Conservation (phyloP, 1,140 invertebrate species). For the Magallana ariakensis region DNA sequence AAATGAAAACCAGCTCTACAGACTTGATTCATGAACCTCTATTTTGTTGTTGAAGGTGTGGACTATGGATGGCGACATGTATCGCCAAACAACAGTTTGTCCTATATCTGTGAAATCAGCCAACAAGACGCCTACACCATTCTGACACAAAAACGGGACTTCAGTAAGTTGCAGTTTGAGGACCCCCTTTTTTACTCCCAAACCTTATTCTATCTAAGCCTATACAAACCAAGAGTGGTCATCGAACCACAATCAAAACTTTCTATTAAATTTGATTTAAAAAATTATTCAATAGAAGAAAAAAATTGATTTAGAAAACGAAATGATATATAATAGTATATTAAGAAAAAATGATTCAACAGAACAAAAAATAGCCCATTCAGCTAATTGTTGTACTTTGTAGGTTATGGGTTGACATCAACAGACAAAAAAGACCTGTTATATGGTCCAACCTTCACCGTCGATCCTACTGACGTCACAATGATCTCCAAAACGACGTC, state of each 20-base stretch:
- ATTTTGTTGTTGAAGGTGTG: slow-evolving; percentile 38
- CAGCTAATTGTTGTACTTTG: background rate
- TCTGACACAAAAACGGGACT: slow-evolving; percentile 49
- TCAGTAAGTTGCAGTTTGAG: slow-evolving; percentile 39
- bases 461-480: slow-evolving; percentile 61
- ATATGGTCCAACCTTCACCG: slow-evolving; percentile 62
- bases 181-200: no score
- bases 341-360: no score
- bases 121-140: slow-evolving; percentile 55
- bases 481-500: slow-evolving; percentile 55
- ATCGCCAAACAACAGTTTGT: slow-evolving; percentile 4
- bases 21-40: background rate
- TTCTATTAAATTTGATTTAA: no score
- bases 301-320: no score
- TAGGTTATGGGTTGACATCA: slow-evolving; percentile 45
- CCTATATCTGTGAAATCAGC: slow-evolving; percentile 63
- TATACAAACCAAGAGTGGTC: no score
- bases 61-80: slow-evolving; percentile 53
- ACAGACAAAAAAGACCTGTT: slow-evolving; percentile 20
- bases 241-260: no score
- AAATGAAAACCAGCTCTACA: no score
- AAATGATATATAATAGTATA: no score
- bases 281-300: no score
- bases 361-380: no score
- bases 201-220: no score